Conservation (phyloP, 2,113 vertebrate genomes). For the Tragelaphus strepsiceros region DNA sequence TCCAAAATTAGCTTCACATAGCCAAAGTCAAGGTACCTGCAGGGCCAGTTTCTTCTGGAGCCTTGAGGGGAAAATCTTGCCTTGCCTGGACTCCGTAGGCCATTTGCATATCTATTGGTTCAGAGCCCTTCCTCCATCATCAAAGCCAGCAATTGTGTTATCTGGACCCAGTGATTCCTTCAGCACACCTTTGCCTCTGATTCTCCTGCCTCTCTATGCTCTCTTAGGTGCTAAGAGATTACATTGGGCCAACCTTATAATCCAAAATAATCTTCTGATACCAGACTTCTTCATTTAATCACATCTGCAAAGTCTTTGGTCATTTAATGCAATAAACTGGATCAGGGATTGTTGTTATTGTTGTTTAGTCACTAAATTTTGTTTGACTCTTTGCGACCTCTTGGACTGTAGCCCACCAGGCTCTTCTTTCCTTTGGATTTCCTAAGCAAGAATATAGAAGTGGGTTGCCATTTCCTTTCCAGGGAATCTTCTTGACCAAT, state of each 20-base stretch:
- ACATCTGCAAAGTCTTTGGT: background rate
- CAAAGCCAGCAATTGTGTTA: background rate
- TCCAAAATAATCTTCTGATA: background rate
- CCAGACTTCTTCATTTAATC: background rate
- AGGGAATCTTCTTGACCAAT: background rate
- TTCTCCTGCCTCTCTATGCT: background rate
- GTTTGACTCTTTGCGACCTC: background rate
- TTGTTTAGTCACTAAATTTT: background rate
- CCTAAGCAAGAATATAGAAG: background rate
- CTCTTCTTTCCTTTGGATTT: background rate
- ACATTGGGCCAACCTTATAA: accelerated
- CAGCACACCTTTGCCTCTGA: background rate
- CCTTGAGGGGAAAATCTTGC: too few species aligned
- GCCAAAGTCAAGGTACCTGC: background rate
- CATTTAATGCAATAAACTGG: background rate
- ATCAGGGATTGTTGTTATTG: background rate
- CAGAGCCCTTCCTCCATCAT: background rate
- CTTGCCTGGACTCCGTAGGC: background rate
- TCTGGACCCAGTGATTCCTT: too few species aligned
- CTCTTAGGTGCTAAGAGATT: too few species aligned
- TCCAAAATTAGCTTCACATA: background rate
- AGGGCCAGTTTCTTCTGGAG: background rate
- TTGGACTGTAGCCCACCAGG: background rate
- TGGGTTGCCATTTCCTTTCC: background rate
- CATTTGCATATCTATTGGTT: background rate